phyloP scores from a whole-genome alignment of 2,113 vertebrate genomes.

The Herpailurus yagouaroundi region DNA sequence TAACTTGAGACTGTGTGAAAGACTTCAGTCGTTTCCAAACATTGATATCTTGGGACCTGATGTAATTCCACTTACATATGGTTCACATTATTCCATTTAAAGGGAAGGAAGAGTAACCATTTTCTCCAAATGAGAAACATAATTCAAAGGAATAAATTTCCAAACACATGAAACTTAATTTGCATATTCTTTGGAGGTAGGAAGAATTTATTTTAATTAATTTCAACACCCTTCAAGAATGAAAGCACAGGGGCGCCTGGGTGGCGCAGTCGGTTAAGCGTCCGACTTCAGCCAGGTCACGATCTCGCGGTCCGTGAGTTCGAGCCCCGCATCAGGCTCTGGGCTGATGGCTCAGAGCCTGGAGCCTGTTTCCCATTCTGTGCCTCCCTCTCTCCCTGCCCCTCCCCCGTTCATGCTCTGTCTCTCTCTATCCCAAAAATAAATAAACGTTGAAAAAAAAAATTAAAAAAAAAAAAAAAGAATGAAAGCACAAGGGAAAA shows the following conservation, averaged over 20 bases:
- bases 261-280: no score
- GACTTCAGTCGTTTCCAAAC: constrained; percentile 48
- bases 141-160: constrained; percentile 52
- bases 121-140: constrained; percentile 60
- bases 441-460: no score
- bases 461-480: no score
- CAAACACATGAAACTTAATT: constrained; percentile 49
- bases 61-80: constrained; percentile 66
- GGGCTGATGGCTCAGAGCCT: no score
- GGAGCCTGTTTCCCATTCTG: no score
- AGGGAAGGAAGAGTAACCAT: constrained; percentile 30
- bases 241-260: constrained; percentile 19
- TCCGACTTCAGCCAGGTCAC: no score
- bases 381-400: no score
- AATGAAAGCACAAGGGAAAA: constrained; percentile 31
- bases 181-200: constrained; percentile 31
- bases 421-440: no score
- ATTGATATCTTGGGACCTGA: constrained; percentile 40
- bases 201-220: constrained; percentile 51
- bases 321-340: no score
- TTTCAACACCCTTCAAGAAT: neutral
- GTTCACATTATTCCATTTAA: constrained; percentile 57
- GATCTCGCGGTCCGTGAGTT: no score
- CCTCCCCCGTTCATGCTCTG: no score
- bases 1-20: constrained; percentile 45